A percentile compares a stretch with the other conserved stretches of the same genome.
These are phyloP conservation scores for Adela reaumurella DNA, from an alignment of 2,888 invertebrate species.

Conservation along the genomic window DNA sequence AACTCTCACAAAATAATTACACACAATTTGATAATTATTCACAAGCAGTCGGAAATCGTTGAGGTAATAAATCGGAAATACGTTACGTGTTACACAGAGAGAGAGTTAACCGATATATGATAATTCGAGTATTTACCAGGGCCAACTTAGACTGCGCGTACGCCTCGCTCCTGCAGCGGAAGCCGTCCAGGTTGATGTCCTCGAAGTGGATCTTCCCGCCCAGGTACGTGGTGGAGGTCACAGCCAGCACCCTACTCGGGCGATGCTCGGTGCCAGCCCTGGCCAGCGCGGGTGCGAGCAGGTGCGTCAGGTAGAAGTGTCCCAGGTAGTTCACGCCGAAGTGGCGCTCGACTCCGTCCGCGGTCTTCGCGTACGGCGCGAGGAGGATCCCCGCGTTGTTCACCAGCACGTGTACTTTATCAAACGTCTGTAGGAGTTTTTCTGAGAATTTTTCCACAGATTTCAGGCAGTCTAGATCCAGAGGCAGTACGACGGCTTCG, in stretches of 20 bases:
- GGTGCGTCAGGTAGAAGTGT: conserved; percentile 77
- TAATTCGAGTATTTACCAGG: conserved; percentile 45
- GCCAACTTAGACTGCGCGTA: conserved; percentile 87
- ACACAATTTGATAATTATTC: too few relatives aligned
- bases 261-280: conserved; percentile 52
- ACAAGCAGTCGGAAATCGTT: too few relatives aligned
- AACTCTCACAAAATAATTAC: too few relatives aligned
- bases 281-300: conserved; percentile 72
- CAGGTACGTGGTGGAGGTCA: conserved; percentile 79
- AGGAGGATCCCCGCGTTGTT: conserved; percentile 94
- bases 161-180: conserved; percentile 65
- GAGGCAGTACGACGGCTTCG: conserved; percentile 60
- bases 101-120: not conserved
- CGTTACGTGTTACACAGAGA: not conserved
- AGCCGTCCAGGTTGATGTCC: conserved; percentile 62
- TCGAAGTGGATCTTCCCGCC: conserved; percentile 72
- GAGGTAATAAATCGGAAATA: too few relatives aligned
- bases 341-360: conserved; percentile 85
- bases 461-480: conserved; percentile 73
- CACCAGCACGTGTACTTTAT: conserved; percentile 68
- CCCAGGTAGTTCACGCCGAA: conserved; percentile 85
- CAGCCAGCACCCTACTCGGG: conserved; percentile 75
- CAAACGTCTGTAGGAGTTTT: conserved; percentile 58
- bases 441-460: conserved; percentile 75
- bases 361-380: conserved; percentile 70